These are phyloP conservation scores for Seira ritae DNA, from an alignment of 2,888 invertebrate genomes.

Conservation along the genomic window DNA sequence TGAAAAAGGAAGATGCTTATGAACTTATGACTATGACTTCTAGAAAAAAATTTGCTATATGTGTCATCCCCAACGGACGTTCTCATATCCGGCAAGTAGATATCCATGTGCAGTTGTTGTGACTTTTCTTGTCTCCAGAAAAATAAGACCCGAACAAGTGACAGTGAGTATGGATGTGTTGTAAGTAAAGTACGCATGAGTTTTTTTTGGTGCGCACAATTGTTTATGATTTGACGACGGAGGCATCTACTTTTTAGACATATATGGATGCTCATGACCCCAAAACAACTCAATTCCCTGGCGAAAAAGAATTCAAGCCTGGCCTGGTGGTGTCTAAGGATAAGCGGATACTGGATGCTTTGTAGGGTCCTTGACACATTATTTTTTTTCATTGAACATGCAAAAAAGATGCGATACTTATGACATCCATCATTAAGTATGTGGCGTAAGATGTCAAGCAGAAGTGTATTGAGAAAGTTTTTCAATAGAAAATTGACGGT, in stretches of 20 bases:
- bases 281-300: conserved; percentile 25
- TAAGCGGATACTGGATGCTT: conserved; percentile 12
- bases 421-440: conserved; percentile 20
- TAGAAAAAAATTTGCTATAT: conserved; percentile 5
- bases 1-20: not conserved
- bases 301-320: conserved; percentile 9
- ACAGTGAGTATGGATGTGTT: not conserved
- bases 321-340: not conserved
- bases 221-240: not conserved
- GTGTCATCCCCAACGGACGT: not conserved
- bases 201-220: conserved; percentile 5
- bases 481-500: too few relatives aligned
- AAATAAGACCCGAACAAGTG: not conserved
- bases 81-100: not conserved
- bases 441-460: not conserved
- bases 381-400: conserved; percentile 29
- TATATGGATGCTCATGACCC: conserved; percentile 29
- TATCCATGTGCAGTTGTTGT: not conserved
- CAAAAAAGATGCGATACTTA: conserved; percentile 21
- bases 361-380: conserved; percentile 50
- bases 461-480: not conserved
- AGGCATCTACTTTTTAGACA: conserved; percentile 1
- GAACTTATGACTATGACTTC: not conserved
- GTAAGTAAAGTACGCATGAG: not conserved
- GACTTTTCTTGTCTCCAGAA: not conserved